Conservation (phyloP, 2,113 vertebrate genomes). For the Himantopus leucocephalus region DNA sequence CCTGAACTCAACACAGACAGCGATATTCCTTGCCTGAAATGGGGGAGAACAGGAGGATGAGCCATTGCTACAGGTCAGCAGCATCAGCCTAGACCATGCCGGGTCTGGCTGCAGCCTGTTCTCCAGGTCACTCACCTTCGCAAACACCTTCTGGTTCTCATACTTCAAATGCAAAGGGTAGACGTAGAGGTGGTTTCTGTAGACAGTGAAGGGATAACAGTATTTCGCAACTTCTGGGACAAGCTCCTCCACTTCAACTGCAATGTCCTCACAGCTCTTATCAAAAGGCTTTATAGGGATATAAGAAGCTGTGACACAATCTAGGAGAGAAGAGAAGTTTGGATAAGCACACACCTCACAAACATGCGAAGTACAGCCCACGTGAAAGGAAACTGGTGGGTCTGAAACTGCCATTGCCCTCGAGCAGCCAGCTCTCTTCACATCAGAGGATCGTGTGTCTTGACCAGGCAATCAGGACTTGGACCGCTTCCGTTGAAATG, state of each 20-base stretch:
- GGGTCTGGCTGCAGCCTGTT: background rate
- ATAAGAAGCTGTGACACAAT: conserved; percentile 91
- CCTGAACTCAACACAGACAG: conserved; percentile 89
- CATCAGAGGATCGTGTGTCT: rapidly evolving
- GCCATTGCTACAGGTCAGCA: background rate
- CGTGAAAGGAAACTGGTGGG: rapidly evolving
- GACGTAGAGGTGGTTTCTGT: conserved; percentile 94
- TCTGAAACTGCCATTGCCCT: background rate
- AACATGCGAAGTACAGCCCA: background rate
- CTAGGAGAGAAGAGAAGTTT: conserved; percentile 61
- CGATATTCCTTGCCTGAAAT: conserved; percentile 91
- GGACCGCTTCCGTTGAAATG: background rate
- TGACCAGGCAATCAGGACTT: background rate
- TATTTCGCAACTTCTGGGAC: conserved; percentile 90
- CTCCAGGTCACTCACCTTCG: conserved; percentile 81
- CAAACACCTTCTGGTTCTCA: conserved; percentile 96
- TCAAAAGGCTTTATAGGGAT: conserved; percentile 92
- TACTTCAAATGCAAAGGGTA: conserved; percentile 95
- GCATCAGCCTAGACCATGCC: background rate
- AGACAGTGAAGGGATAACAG: conserved; percentile 90
- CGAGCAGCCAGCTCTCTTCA: background rate
- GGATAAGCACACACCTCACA: background rate
- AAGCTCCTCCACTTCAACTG: conserved; percentile 93
- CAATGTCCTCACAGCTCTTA: conserved; percentile 79
- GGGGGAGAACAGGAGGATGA: background rate